These are phyloP conservation scores for Agonopterix arenella DNA, from an alignment of 2,888 invertebrate species.

Conservation along the genomic window DNA sequence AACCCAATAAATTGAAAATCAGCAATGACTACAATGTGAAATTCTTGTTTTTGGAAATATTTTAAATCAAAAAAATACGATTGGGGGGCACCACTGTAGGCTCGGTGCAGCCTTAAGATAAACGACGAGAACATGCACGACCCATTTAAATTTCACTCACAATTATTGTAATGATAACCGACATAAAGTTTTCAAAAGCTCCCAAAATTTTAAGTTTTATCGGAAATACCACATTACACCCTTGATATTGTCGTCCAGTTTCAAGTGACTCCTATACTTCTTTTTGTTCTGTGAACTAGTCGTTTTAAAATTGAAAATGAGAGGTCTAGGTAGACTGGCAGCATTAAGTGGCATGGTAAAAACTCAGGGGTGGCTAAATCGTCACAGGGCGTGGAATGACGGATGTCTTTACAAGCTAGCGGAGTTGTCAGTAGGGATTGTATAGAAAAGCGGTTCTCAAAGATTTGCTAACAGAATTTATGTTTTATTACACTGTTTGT, in stretches of 20 bases:
- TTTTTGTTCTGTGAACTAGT: neutral
- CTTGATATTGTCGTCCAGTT: conserved; percentile 22
- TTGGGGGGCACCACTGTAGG: too few species aligned
- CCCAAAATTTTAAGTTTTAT: conserved; percentile 22
- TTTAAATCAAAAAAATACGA: too few species aligned
- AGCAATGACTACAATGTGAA: too few species aligned
- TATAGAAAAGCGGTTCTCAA: neutral
- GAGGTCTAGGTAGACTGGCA: conserved; percentile 21
- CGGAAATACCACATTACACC: conserved; percentile 68
- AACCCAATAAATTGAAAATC: too few species aligned
- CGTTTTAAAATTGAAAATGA: neutral
- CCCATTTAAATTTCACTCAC: too few species aligned
- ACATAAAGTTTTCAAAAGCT: neutral
- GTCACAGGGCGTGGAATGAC: conserved; percentile 58
- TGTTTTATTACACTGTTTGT: too few species aligned
- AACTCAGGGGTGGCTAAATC: conserved; percentile 46
- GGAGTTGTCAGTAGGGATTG: conserved; percentile 53
- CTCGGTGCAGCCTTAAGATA: too few species aligned
- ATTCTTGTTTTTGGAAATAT: too few species aligned
- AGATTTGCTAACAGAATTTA: neutral
- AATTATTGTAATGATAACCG: too few species aligned
- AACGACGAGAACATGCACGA: too few species aligned
- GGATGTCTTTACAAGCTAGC: conserved; percentile 70
- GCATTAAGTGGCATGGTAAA: conserved; percentile 37
- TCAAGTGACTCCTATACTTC: conserved; percentile 15